Percentiles rank a stretch among this genome's conserved stretches.
Conservation (phyloP, 2,797 vertebrate genomes). For the Onychomys arenicola region DNA sequence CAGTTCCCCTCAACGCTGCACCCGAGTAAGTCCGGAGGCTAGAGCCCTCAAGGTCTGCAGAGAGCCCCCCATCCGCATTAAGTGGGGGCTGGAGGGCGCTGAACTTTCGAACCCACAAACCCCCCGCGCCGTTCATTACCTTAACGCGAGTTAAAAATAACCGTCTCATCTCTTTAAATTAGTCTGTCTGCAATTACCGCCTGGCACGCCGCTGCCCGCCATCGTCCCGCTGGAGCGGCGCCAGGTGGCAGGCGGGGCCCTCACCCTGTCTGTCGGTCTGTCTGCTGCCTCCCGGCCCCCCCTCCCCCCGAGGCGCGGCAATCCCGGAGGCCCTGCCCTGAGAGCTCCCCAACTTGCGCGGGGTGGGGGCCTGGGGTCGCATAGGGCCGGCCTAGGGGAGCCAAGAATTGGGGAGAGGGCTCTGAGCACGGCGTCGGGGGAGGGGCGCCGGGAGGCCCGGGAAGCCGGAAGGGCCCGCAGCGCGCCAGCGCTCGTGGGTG, state of each 20-base stretch:
- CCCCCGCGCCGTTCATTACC: slow-evolving; percentile 87
- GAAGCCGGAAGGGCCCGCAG: slow-evolving; percentile 86
- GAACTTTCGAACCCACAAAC: slow-evolving; percentile 88
- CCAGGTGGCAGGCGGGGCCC: slow-evolving; percentile 87
- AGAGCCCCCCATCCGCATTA: slow-evolving; percentile 33
- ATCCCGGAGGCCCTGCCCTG: slow-evolving; percentile 48
- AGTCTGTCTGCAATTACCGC: slow-evolving; percentile 93
- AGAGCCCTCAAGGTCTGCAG: neutral
- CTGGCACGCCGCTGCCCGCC: slow-evolving; percentile 89
- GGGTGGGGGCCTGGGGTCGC: slow-evolving; percentile 46
- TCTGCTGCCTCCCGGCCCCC: slow-evolving; percentile 17
- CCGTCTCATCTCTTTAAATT: slow-evolving; percentile 92
- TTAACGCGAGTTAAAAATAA: slow-evolving; percentile 94
- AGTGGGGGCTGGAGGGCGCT: slow-evolving; percentile 31
- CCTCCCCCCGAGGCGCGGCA: neutral
- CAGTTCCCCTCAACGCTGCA: neutral
- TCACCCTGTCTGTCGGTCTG: slow-evolving; percentile 81
- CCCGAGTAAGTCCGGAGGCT: slow-evolving; percentile 1
- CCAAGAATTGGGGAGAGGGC: slow-evolving; percentile 66
- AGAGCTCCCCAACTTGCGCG: slow-evolving; percentile 58
- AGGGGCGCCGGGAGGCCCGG: slow-evolving; percentile 80
- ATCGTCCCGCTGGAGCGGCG: slow-evolving; percentile 87
- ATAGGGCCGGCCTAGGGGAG: slow-evolving; percentile 1
- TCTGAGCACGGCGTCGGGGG: slow-evolving; percentile 72
- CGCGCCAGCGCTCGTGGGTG: slow-evolving; percentile 83